Conservation (phyloP, 2,888 invertebrate genomes). For the Petrolisthes manimaculis region DNA sequence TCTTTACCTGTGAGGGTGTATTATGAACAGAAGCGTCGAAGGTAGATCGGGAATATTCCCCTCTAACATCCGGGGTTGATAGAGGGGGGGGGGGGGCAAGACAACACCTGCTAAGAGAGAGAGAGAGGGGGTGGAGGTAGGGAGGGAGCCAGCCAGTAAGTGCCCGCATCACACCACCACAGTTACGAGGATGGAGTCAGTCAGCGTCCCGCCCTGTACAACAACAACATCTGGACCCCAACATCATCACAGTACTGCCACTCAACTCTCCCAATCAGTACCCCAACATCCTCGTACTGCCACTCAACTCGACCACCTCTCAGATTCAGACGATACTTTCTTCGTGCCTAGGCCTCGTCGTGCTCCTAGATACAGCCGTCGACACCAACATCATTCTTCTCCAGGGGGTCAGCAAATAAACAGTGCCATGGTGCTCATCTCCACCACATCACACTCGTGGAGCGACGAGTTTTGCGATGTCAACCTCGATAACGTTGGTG, state of each 20-base stretch:
- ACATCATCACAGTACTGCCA: too few relatives aligned
- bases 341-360: constrained; percentile 43
- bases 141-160: constrained; percentile 1
- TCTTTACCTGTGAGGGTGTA: too few relatives aligned
- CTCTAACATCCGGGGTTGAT: neutral
- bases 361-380: neutral
- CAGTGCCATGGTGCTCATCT: constrained; percentile 40
- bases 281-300: too few relatives aligned
- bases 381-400: neutral
- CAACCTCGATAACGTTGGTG: constrained; percentile 42
- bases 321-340: constrained; percentile 48
- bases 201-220: neutral
- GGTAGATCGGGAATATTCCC: too few relatives aligned
- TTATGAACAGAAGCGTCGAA: too few relatives aligned
- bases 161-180: constrained; percentile 14
- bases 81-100: neutral
- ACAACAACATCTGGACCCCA: neutral
- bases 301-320: constrained; percentile 13
- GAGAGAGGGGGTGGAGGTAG: neutral
- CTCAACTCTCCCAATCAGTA: too few relatives aligned
- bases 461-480: constrained; percentile 53
- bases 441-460: constrained; percentile 38
- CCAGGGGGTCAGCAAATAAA: too few relatives aligned
- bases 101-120: neutral
- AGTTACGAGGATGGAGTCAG: constrained; percentile 18